A percentile compares a stretch with the other conserved stretches of the same genome.
Conservation (phyloP, 2,888 invertebrate species). For the Plebejus melissa region DNA sequence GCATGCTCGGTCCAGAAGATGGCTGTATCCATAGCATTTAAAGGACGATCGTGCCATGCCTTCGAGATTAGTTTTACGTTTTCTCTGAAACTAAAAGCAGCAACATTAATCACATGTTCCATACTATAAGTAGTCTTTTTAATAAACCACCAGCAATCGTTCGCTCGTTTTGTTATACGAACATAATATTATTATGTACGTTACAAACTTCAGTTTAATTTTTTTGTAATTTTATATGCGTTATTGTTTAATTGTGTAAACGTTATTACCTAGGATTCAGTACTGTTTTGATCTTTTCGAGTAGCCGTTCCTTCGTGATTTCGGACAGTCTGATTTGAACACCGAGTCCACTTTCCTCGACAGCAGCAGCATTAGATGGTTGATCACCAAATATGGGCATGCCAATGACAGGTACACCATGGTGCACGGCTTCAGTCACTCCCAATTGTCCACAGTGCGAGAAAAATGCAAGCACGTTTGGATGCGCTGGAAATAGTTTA, state of each 20-base stretch:
- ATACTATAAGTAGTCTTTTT: background rate
- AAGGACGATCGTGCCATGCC: conserved; percentile 79
- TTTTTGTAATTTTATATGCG: background rate
- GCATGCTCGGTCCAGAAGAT: conserved; percentile 83
- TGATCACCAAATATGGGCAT: conserved; percentile 81
- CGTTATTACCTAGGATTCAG: conserved; percentile 75
- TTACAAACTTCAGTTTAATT: background rate
- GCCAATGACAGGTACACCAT: conserved; percentile 78
- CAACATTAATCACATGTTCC: background rate
- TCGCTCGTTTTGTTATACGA: too few relatives aligned
- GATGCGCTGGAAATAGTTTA: conserved; percentile 64
- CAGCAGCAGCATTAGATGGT: conserved; percentile 74
- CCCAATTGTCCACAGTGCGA: conserved; percentile 81
- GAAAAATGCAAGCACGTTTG: conserved; percentile 78
- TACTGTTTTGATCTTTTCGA: conserved; percentile 71
- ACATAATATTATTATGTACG: too few relatives aligned
- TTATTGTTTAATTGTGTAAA: background rate
- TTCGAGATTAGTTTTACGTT: conserved; percentile 69
- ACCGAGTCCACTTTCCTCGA: conserved; percentile 77
- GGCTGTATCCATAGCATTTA: conserved; percentile 79
- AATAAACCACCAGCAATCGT: too few relatives aligned
- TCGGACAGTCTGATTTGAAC: conserved; percentile 62
- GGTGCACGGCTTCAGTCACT: conserved; percentile 78
- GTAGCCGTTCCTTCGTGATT: conserved; percentile 69
- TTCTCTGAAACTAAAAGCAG: conserved; percentile 57